Evolutionary conservation across 2,797 vertebrate species (phyloP).

Genomic region (Crax fasciolata): DNA sequence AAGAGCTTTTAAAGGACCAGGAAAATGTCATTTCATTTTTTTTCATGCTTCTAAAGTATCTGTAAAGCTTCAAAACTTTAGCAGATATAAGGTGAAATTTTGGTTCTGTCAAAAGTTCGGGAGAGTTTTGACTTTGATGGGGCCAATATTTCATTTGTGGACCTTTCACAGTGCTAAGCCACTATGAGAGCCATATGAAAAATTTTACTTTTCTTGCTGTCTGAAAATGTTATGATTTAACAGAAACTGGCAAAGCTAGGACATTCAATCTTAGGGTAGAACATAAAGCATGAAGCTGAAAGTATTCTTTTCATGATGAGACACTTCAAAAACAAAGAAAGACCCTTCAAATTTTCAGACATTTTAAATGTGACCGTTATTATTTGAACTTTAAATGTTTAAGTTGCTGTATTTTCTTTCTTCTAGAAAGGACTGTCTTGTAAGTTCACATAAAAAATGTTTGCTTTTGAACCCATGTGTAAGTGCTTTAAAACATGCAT

Average conservation of each 20-base stretch:
- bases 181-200: not conserved
- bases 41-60: conserved; percentile 17
- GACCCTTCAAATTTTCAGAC: not conserved
- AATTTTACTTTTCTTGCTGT: not conserved
- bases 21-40: not conserved
- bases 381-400: not conserved
- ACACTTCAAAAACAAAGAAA: not conserved
- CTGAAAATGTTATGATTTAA: not conserved
- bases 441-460: not conserved
- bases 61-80: conserved; percentile 54
- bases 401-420: not conserved
- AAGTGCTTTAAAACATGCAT: not conserved
- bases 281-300: not conserved
- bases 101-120: not conserved
- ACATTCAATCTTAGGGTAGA: not conserved
- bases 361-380: not conserved
- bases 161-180: not conserved
- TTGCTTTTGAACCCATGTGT: not conserved
- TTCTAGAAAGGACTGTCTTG: not conserved
- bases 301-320: not conserved
- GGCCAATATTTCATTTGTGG: conserved; percentile 9
- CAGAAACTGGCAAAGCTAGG: conserved; percentile 58
- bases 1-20: not conserved
- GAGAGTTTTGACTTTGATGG: not conserved
- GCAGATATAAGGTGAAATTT: conserved; percentile 43